phyloP scores from a whole-genome alignment of 2,113 vertebrate genomes.

The Triplophysa rosa region DNA sequence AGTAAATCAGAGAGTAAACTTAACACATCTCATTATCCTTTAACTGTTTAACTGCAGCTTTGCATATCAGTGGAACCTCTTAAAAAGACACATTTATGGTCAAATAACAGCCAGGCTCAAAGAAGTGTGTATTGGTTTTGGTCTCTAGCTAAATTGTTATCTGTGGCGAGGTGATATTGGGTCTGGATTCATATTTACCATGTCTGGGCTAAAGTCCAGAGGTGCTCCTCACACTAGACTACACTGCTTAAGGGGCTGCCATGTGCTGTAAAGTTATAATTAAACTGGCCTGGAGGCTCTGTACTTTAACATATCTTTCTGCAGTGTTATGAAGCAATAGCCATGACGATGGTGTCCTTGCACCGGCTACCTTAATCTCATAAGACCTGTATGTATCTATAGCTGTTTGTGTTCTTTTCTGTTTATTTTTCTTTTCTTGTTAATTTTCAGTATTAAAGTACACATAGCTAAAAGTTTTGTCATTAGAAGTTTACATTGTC shows the following conservation, averaged over 20 bases:
- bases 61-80: too few relatives aligned
- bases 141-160: constrained; percentile 18
- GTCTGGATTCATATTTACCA: background rate
- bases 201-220: constrained; percentile 6
- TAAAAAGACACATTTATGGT: background rate
- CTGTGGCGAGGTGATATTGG: background rate
- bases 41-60: too few relatives aligned
- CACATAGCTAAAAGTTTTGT: too few relatives aligned
- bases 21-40: too few relatives aligned
- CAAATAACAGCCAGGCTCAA: background rate
- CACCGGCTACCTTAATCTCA: background rate
- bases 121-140: background rate
- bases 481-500: too few relatives aligned
- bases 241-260: constrained; percentile 3
- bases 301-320: background rate
- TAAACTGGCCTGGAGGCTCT: background rate
- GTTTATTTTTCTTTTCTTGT: too few relatives aligned
- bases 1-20: too few relatives aligned
- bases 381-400: background rate
- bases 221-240: constrained; percentile 6
- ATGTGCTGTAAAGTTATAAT: constrained; percentile 27
- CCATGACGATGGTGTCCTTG: constrained; percentile 1
- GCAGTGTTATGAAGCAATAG: constrained; percentile 11
- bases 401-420: background rate
- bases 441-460: too few relatives aligned